Base-by-base conservation (phyloP, 2,797 vertebrate species). In the Rhinophrynus dorsalis region DNA sequence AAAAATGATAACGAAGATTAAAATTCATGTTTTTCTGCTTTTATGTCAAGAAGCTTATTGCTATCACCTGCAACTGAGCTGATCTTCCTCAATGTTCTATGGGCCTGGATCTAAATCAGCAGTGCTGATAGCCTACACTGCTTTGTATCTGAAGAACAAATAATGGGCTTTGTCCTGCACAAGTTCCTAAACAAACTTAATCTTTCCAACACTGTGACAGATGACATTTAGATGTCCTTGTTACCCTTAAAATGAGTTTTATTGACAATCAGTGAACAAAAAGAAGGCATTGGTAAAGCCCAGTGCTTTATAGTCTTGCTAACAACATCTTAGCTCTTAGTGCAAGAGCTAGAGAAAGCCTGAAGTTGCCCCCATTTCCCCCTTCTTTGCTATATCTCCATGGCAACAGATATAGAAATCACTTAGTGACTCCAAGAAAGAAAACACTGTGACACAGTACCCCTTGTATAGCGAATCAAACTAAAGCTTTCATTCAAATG, bases 401-500 rank as follows among this genome's bases (percentile, higher is more conserved):
- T 98, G 96, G 95, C 96, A 94, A 98, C 97, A 90, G 94, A 98
- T 96, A 97, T 95, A 98, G 95, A 98, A 99, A 97, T 98, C 95
- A 96, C 93, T 94, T 90, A 92, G 90, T 92, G 94, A 94, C 92
- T 96, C 90, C 91, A 85, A 89, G 91, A 93, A 94, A 93, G 92
- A 94, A 94, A 93, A 91, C 92, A 85, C 85, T 91, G 92, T 93
- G 94, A 97, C 92, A 96, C 92, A 93, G 92, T 94, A 90, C 86
- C 85, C 84, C 94, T 96, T 94, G 93, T 96, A 94, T 95, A 88
- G 91, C 88, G 88, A 92, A 92, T 90, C 90, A 90, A 91, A 90
- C 90, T 91, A 92, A 90, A 89, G 86, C 89, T 88, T 91, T 89
- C 92, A 92, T 95, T 95, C 82, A 95, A 88, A 90, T 85, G 82